Evolutionary conservation across 2,797 vertebrate genomes (phyloP).

Genomic region (Poeciliopsis turneri): DNA sequence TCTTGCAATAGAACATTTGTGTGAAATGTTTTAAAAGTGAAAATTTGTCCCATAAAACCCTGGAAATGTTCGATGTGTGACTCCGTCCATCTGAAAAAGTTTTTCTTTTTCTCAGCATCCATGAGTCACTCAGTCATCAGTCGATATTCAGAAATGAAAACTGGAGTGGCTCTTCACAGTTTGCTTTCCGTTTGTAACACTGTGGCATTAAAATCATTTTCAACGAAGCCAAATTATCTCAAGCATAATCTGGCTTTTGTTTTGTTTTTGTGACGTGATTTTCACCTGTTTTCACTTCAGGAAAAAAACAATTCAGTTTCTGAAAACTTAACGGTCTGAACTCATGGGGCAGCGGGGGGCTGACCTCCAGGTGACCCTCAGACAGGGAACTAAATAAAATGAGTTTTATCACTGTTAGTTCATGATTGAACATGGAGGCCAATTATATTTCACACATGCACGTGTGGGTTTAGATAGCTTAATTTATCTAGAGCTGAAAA

Average conservation of each 20-base stretch:
- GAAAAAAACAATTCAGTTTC: neutral
- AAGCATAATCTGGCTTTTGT: neutral
- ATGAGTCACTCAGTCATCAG: neutral
- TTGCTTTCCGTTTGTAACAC: neutral
- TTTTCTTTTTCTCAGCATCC: too few relatives aligned
- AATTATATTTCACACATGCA: neutral
- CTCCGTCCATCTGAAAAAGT: neutral
- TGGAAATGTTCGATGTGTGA: neutral
- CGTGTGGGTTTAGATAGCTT: neutral
- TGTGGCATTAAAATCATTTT: neutral
- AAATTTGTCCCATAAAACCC: neutral
- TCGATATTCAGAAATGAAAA: neutral
- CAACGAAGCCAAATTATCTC: neutral
- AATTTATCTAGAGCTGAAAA: neutral
- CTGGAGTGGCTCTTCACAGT: neutral
- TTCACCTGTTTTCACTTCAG: neutral
- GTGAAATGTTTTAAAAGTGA: neutral
- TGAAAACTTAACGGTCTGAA: too few relatives aligned
- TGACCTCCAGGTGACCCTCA: too few relatives aligned
- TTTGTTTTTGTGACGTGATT: neutral
- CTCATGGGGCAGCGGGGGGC: too few relatives aligned
- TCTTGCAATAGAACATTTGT: neutral
- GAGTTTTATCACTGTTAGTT: too few relatives aligned
- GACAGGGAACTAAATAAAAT: too few relatives aligned
- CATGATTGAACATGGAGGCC: neutral